phyloP scores from a whole-genome alignment of 1,140 invertebrate species.

The Phocides pigmalion region DNA sequence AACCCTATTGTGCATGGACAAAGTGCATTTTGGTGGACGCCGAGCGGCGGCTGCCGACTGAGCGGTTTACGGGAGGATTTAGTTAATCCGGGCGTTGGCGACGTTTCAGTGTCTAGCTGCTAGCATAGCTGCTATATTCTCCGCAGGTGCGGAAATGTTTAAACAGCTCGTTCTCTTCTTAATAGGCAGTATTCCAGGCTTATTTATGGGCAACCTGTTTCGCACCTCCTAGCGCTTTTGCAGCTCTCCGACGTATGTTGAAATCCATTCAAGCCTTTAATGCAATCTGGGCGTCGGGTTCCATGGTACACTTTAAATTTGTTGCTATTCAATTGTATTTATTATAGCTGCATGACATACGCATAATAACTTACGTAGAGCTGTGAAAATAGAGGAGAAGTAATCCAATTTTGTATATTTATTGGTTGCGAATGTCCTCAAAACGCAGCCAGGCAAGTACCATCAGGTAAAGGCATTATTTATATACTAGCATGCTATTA shows the following conservation, averaged over 20 bases:
- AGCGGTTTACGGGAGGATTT: constrained; percentile 44
- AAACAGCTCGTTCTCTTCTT: constrained; percentile 7
- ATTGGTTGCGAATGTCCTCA: too few species aligned
- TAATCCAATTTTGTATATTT: too few species aligned
- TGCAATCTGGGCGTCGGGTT: constrained; percentile 1
- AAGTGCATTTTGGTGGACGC: constrained; percentile 19
- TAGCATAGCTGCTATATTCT: background rate
- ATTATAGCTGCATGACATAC: too few species aligned
- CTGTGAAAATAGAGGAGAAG: too few species aligned
- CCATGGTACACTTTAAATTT: background rate
- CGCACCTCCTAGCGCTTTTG: background rate
- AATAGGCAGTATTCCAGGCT: constrained; percentile 2
- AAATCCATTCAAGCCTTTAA: background rate
- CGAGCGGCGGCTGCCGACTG: constrained; percentile 14
- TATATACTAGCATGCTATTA: too few species aligned
- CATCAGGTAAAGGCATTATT: too few species aligned
- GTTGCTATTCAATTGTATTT: constrained; percentile 4
- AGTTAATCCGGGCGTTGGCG: constrained; percentile 40
- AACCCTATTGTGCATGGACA: constrained; percentile 16
- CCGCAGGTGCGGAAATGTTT: constrained; percentile 25
- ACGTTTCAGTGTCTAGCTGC: constrained; percentile 22
- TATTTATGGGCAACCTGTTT: constrained; percentile 28
- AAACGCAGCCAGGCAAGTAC: too few species aligned
- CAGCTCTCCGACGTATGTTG: background rate
- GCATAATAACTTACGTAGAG: too few species aligned